Conservation (phyloP, 2,113 vertebrate genomes). For the Rhizomys pruinosus region DNA sequence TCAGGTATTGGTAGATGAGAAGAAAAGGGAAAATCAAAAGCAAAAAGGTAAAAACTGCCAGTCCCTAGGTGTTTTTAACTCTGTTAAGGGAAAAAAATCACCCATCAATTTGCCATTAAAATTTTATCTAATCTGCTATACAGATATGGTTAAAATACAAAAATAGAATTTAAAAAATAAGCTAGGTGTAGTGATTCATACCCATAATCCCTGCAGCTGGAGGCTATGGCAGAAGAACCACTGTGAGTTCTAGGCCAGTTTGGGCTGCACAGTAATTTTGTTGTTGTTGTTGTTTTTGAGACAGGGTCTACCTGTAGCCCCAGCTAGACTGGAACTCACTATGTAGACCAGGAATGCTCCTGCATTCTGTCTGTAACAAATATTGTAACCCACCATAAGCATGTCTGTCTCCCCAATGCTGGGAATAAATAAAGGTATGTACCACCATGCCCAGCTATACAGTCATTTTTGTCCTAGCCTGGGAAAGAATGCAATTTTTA, state of each 20-base stretch:
- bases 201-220: not conserved
- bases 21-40: not conserved
- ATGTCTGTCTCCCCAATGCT: too few relatives aligned
- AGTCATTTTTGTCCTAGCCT: not conserved
- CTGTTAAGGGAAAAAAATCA: not conserved
- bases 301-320: too few relatives aligned
- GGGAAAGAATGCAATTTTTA: constrained; percentile 20
- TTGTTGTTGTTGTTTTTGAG: too few relatives aligned
- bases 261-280: not conserved
- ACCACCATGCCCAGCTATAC: too few relatives aligned
- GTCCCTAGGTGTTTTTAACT: not conserved
- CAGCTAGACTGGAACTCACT: too few relatives aligned
- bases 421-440: too few relatives aligned
- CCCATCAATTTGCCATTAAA: not conserved
- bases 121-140: not conserved
- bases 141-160: constrained; percentile 6
- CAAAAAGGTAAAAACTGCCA: not conserved
- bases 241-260: not conserved
- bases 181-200: not conserved
- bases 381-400: too few relatives aligned
- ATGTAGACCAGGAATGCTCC: too few relatives aligned
- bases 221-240: not conserved
- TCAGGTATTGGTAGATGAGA: not conserved
- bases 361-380: too few relatives aligned
- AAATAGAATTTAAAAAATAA: not conserved